Base-by-base conservation (phyloP, 1,140 invertebrate genomes). In the Globodera ellingtonae region DNA sequence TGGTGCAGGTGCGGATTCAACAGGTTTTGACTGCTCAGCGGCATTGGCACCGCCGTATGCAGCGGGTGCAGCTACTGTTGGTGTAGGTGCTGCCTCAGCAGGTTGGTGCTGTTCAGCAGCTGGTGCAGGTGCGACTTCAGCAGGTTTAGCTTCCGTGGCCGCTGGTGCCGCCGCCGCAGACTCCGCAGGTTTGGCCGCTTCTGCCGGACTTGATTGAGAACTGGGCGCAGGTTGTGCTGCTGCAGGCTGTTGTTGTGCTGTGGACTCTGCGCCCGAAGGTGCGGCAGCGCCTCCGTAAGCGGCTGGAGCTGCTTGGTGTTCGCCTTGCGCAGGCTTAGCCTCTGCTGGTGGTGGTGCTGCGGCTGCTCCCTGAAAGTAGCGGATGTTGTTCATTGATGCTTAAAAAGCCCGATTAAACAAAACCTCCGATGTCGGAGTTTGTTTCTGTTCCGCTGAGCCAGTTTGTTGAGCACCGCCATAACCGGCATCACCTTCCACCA, bases 1-100 rank as follows among this genome's bases (percentile, higher is more conserved):
- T 35, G 67, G 67, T 6, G 73, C 73, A 35, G 73, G 52, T 59
- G 73, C 52, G 5, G 73, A 50, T 52, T 44, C 48, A 65, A 44
- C 73, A 48, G 62, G 75, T 35, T 76, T 67, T 35, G 5, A 47
- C 35, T 48, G 44, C 9, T 46, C 72, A 47, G 71, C n/a, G n/a
- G 13, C 71, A 21, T n/a, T 50, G 18, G 75, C 75, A 15, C 10
- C 75, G 13, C 75, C 75, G 47, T 62, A 62, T 44, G 6, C 9
- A 44, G 75, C 21, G 48, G 48, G 59, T 77, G 56, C 24, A 35
- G 52, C 65, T 44, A 35, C 35, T 1, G 35, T 2, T 35, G 35
- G 35, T 35, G 35, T 2, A 35, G 35, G 35, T 35, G 44, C 18
- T 74, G 72, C 10, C 44, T 21, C 59, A 21, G 75, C 75, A 35